phyloP scores from a whole-genome alignment of 2,888 invertebrate genomes.

The Macaria notata region DNA sequence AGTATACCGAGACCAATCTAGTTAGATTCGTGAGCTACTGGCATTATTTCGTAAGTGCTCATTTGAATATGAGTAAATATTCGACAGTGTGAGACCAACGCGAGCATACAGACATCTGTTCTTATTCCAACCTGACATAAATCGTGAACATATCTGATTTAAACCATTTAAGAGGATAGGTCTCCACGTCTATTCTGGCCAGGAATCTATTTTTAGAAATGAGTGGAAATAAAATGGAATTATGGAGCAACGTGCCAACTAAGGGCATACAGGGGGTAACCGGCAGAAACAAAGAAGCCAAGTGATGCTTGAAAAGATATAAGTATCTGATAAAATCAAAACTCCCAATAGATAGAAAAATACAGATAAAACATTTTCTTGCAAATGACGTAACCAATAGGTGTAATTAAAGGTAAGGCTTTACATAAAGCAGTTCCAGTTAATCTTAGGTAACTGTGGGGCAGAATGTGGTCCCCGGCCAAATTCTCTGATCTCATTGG shows the following conservation, averaged over 20 bases:
- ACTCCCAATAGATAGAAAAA: too few relatives aligned
- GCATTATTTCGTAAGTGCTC: conserved; percentile 56
- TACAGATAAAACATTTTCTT: too few relatives aligned
- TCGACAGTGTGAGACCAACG: conserved; percentile 46
- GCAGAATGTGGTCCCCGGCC: conserved; percentile 21
- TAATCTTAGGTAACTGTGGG: conserved; percentile 14
- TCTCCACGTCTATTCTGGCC: conserved; percentile 22
- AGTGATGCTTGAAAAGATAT: conserved; percentile 9
- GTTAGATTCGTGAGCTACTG: conserved; percentile 50
- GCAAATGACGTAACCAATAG: conserved; percentile 9
- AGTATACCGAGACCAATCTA: conserved; percentile 48
- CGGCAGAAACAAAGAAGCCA: background rate
- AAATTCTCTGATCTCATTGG: conserved; percentile 29
- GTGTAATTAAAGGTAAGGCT: conserved; percentile 16
- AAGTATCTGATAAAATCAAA: too few relatives aligned
- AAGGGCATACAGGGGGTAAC: conserved; percentile 11
- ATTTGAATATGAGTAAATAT: conserved; percentile 63
- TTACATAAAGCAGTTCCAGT: conserved; percentile 19
- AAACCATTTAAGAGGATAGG: conserved; percentile 32
- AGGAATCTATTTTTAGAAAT: conserved; percentile 31
- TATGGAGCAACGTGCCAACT: conserved; percentile 11
- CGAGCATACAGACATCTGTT: conserved; percentile 44
- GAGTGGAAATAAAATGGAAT: conserved; percentile 19
- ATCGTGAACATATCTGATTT: conserved; percentile 34
- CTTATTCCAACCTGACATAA: conserved; percentile 37